Evolutionary conservation across 2,113 vertebrate genomes (phyloP).

Genomic region (Mesembrinibis cayennensis): DNA sequence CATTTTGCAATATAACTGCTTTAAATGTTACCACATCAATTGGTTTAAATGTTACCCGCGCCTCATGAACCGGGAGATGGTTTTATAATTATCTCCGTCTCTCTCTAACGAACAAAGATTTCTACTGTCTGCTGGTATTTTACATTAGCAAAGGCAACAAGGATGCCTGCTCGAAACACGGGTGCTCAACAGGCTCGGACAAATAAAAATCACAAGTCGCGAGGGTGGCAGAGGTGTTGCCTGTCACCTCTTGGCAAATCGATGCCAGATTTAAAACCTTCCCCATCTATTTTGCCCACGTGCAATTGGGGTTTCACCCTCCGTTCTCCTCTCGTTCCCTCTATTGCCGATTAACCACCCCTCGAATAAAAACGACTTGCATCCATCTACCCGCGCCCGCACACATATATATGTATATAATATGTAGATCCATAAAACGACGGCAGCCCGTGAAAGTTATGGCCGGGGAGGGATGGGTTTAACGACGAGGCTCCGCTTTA

Average conservation of each 20-base stretch:
- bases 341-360: background rate
- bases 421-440: background rate
- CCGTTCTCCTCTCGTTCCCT: background rate
- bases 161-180: background rate
- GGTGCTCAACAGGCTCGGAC: background rate
- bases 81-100: constrained; percentile 57
- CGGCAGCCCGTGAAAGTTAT: background rate
- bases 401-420: background rate
- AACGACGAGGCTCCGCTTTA: background rate
- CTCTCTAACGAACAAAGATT: constrained; percentile 53
- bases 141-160: background rate
- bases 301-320: background rate
- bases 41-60: constrained; percentile 60
- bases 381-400: background rate
- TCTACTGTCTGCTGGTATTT: background rate
- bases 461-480: background rate
- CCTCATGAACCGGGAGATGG: constrained; percentile 53
- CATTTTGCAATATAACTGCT: constrained; percentile 50
- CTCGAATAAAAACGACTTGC: background rate
- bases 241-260: background rate
- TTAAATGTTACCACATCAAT: constrained; percentile 67
- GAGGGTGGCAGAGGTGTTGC: background rate
- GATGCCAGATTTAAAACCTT: background rate
- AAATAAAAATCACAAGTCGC: background rate
- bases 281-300: background rate